Percentiles rank a stretch among this genome's conserved stretches.
These are phyloP conservation scores for Volucella inflata DNA, from an alignment of 2,888 invertebrate genomes.

Conservation along the genomic window DNA sequence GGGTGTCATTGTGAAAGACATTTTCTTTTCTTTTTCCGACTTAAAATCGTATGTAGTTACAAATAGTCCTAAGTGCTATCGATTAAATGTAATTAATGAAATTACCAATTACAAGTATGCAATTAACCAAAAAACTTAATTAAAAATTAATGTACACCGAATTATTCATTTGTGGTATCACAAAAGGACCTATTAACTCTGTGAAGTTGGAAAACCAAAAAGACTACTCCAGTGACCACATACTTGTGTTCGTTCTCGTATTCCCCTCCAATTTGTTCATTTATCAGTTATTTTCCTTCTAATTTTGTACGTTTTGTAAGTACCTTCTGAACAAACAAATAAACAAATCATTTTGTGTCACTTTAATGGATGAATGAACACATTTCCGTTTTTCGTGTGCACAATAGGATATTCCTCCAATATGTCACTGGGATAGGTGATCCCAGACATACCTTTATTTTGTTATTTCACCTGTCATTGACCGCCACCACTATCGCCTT, in stretches of 20 bases:
- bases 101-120: too few species aligned
- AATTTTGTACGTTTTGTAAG: background rate
- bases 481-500: background rate
- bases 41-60: too few species aligned
- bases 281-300: slow-evolving; percentile 11
- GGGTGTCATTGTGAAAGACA: too few species aligned
- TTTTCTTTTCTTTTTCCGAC: too few species aligned
- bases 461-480: slow-evolving; percentile 21
- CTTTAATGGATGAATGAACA: slow-evolving; percentile 45
- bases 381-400: background rate
- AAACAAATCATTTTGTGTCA: slow-evolving; percentile 57
- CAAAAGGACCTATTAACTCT: too few species aligned
- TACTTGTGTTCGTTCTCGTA: background rate
- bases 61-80: too few species aligned
- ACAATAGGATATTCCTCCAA: background rate
- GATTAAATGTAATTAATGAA: too few species aligned
- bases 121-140: too few species aligned
- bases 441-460: slow-evolving; percentile 37
- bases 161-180: too few species aligned
- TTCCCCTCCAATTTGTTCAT: slow-evolving; percentile 8
- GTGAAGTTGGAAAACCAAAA: too few species aligned
- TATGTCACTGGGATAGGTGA: background rate
- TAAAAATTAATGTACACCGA: too few species aligned
- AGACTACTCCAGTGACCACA: too few species aligned
- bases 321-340: background rate